Conservation (phyloP, 2,797 vertebrate species). For the Semotilus atromaculatus region DNA sequence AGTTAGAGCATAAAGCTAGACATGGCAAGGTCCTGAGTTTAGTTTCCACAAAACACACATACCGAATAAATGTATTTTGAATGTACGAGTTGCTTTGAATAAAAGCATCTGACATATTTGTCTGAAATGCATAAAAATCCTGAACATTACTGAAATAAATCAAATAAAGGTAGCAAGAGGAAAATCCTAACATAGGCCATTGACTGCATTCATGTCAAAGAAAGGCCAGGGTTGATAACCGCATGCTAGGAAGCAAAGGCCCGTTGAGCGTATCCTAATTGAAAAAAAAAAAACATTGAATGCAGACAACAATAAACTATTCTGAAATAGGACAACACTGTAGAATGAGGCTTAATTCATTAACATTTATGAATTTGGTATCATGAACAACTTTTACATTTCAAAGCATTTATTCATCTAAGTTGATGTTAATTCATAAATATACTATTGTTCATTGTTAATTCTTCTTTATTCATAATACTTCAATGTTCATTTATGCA, state of each 20-base stretch:
- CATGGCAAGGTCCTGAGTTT: conserved; percentile 13
- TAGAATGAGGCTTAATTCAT: neutral
- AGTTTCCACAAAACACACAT: neutral
- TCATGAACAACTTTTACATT: neutral
- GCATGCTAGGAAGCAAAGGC: neutral
- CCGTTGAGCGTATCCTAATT: neutral
- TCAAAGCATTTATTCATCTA: neutral
- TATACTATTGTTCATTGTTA: neutral
- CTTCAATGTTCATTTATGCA: neutral
- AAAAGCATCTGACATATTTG: neutral
- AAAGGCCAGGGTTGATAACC: conserved; percentile 3
- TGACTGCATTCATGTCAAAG: neutral
- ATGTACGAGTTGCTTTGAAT: neutral
- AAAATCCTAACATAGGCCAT: neutral
- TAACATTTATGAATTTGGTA: neutral
- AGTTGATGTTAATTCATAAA: neutral
- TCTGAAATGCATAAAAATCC: neutral
- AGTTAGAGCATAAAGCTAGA: neutral
- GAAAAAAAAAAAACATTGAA: neutral
- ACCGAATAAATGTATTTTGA: neutral
- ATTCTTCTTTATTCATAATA: too few relatives aligned
- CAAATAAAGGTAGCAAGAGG: neutral
- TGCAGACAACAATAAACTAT: neutral
- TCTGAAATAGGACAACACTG: neutral
- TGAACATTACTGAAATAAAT: neutral